These are phyloP conservation scores for Koerneria pararmatus DNA, from an alignment of 2,888 invertebrate species.

Conservation along the genomic window DNA sequence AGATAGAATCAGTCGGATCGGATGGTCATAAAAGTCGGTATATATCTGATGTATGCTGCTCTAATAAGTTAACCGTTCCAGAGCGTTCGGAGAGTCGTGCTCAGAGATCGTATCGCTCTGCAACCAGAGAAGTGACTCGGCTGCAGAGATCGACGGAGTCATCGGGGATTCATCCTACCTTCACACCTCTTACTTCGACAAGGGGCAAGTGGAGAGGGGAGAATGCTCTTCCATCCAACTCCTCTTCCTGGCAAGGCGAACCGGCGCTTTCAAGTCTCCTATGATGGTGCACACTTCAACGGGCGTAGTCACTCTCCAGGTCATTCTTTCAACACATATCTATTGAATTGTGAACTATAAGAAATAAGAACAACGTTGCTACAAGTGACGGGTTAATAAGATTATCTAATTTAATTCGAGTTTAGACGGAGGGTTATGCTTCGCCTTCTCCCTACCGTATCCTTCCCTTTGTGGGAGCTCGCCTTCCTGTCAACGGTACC, in stretches of 20 bases:
- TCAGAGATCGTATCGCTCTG: no score
- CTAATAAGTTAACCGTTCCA: no score
- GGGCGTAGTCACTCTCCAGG: conserved; percentile 14
- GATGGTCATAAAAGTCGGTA: no score
- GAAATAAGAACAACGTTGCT: no score
- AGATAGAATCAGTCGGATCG: no score
- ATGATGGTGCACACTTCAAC: conserved; percentile 17
- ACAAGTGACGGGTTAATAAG: no score
- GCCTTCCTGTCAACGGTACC: conserved; percentile 11
- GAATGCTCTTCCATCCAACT: conserved; percentile 10
- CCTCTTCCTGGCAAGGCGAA: conserved; percentile 8
- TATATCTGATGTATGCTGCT: no score
- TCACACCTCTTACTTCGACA: conserved; percentile 35
- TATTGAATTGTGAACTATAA: no score
- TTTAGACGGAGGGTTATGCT: conserved; percentile 68
- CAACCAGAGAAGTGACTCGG: no score
- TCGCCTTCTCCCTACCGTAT: conserved; percentile 84
- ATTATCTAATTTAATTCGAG: no score
- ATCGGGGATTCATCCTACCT: conserved; percentile 34
- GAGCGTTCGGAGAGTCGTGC: no score
- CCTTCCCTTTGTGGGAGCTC: conserved; percentile 78
- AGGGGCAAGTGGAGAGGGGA: conserved; percentile 4
- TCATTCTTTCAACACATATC: background rate
- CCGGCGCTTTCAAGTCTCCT: conserved; percentile 8
- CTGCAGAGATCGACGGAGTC: conserved; percentile 32